Base-by-base conservation (phyloP, 1,140 invertebrate genomes). In the Telenomus remus region DNA sequence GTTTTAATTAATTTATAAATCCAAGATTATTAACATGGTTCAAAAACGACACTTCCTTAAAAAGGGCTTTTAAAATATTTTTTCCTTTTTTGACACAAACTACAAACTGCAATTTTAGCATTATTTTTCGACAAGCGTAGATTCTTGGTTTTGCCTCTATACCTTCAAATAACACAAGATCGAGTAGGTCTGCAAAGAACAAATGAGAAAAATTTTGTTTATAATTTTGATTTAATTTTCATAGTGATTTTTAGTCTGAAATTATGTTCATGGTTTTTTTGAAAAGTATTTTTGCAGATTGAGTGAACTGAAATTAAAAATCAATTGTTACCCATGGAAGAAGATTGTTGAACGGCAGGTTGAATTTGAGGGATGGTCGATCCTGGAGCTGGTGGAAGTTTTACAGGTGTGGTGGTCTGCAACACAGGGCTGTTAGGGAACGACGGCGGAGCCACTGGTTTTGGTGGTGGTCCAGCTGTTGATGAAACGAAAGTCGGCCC, bases 371-470 rank as follows among this genome's bases (percentile, higher is more conserved):
- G 75, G 69, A 80, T 69, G 39, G 78, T 63, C 27, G 68, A 37
- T 6, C 69, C 74, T 49, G 78, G 54, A 19, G 53, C 60, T n/a
- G 78, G 8, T 49, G 80, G 51, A 33, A 78, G 54, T 57, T 82
- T 83, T 8, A 82, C 65, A 12, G 83, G 80, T 14, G 84, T 56
- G 14, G 74, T 50, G 14, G 54, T 64, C 53, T 69, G 61, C 8
- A 56, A 16, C 1, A 86, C 80, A 53, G 87, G 87, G 75, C 87
- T 88, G 50, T 83, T 87, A 68, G 86, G 85, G 81, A 87, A 88
- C 4, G 87, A 87, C 35, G 86, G 86, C 34, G 86, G 85, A 57
- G 84, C 82, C 19, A 27, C 19, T 57, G 87, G 86, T 68, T 88
- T 88, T 47, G 87, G 86, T 14, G 87, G 86, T 37, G 82, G 82